These are phyloP conservation scores for Zosterops hypoxanthus DNA, from an alignment of 2,113 vertebrate genomes.

Conservation along the genomic window DNA sequence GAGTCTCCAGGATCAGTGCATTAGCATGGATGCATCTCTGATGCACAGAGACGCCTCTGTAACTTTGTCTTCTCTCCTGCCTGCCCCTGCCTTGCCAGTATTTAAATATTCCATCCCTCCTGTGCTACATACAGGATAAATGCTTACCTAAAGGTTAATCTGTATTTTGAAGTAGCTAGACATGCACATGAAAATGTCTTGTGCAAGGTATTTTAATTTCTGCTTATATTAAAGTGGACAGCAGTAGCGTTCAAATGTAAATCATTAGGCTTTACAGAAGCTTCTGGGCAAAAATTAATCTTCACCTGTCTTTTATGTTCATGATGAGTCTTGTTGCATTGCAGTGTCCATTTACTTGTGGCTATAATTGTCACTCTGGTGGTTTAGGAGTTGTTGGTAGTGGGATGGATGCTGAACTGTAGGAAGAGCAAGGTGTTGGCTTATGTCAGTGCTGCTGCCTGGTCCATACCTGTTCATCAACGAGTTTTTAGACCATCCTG, in stretches of 20 bases:
- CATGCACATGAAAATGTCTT: background rate
- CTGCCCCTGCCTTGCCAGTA: background rate
- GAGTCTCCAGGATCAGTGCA: background rate
- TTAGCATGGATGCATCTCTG: background rate
- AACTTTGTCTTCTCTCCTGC: background rate
- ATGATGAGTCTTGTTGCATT: background rate
- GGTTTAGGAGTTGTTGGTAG: background rate
- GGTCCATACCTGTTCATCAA: background rate
- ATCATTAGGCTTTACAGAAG: background rate
- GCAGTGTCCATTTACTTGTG: background rate
- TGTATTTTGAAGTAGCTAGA: background rate
- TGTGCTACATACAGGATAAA: background rate
- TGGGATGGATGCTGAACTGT: background rate
- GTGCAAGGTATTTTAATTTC: background rate
- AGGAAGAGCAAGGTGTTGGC: background rate
- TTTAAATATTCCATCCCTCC: background rate
- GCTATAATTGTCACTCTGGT: background rate
- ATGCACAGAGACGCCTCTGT: background rate
- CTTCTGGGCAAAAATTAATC: background rate
- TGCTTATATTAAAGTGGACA: background rate
- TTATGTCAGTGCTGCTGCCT: background rate
- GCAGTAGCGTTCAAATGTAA: conserved; percentile 6
- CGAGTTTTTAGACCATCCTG: background rate
- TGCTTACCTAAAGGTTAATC: background rate
- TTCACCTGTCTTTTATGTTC: background rate